Conservation (phyloP, 2,888 invertebrate genomes). For the Gari tellinella region DNA sequence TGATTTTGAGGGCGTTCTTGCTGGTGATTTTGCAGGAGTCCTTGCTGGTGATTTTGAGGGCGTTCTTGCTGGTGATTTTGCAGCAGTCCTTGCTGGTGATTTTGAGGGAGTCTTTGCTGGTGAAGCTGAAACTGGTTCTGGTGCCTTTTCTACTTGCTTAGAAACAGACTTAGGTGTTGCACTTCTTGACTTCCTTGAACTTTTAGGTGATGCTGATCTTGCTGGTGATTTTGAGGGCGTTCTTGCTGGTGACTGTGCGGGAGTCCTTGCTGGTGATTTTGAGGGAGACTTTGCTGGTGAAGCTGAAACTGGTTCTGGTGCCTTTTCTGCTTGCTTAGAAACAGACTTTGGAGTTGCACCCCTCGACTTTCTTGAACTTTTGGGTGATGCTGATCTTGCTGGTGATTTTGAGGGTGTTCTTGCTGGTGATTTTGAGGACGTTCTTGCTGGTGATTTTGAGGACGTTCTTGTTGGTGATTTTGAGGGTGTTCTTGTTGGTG, state of each 20-base stretch:
- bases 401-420: too few relatives aligned
- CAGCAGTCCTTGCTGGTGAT: not conserved
- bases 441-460: constrained; percentile 9
- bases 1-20: constrained; percentile 5
- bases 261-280: constrained; percentile 7
- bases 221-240: too few relatives aligned
- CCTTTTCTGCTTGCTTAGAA: not conserved
- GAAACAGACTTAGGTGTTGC: constrained; percentile 5
- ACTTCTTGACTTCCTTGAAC: constrained; percentile 20
- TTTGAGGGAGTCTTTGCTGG: constrained; percentile 17
- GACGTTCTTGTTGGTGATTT: constrained; percentile 14
- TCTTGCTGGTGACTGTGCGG: constrained; percentile 1
- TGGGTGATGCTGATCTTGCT: constrained; percentile 3
- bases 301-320: not conserved
- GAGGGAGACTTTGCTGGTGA: not conserved
- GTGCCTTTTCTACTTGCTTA: too few relatives aligned
- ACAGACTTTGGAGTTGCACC: constrained; percentile 19
- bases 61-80: not conserved
- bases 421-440: too few relatives aligned
- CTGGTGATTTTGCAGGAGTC: constrained; percentile 13
- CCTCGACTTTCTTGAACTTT: constrained; percentile 1
- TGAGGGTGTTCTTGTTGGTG: not conserved
- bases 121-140: not conserved
- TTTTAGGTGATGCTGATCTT: constrained; percentile 27
- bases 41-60: not conserved